These are phyloP conservation scores for Orius laevigatus DNA, from an alignment of 1,140 invertebrate genomes.

Conservation along the genomic window DNA sequence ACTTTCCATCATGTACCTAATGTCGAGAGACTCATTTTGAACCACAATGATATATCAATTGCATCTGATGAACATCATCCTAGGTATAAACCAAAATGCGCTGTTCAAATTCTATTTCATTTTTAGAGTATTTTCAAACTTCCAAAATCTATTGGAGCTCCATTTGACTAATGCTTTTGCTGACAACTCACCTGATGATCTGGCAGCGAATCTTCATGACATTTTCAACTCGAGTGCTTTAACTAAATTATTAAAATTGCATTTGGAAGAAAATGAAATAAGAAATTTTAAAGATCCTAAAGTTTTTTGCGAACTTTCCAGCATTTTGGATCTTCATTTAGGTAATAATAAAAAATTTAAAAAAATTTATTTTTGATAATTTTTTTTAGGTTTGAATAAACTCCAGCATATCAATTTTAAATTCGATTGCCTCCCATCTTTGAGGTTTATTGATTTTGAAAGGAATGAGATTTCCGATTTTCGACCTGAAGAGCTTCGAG, in stretches of 20 bases:
- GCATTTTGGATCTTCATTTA: constrained; percentile 47
- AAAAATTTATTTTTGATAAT: constrained; percentile 4
- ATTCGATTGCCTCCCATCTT: constrained; percentile 43
- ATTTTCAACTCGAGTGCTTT: constrained; percentile 57
- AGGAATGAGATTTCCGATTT: constrained; percentile 47
- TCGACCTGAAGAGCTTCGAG: constrained; percentile 35
- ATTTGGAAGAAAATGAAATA: constrained; percentile 66
- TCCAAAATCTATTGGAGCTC: constrained; percentile 49
- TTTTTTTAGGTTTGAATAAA: constrained; percentile 19
- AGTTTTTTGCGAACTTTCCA: constrained; percentile 54
- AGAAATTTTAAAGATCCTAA: constrained; percentile 41
- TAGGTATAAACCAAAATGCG: constrained; percentile 16
- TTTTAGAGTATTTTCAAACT: constrained; percentile 56
- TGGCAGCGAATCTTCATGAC: constrained; percentile 47
- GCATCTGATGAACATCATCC: constrained; percentile 41
- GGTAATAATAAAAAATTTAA: constrained; percentile 32
- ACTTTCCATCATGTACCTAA: constrained; percentile 56
- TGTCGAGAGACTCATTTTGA: constrained; percentile 53
- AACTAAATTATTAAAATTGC: constrained; percentile 47
- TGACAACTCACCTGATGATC: constrained; percentile 40
- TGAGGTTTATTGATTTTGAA: constrained; percentile 52
- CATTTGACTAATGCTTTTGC: constrained; percentile 63
- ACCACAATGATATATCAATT: constrained; percentile 55
- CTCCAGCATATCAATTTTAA: constrained; percentile 44
- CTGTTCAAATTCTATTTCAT: background rate